Percentiles rank a stretch among this genome's conserved stretches.
These are phyloP conservation scores for Drosophila grimshawi DNA, from an alignment of 1,140 invertebrate genomes.

Conservation along the genomic window DNA sequence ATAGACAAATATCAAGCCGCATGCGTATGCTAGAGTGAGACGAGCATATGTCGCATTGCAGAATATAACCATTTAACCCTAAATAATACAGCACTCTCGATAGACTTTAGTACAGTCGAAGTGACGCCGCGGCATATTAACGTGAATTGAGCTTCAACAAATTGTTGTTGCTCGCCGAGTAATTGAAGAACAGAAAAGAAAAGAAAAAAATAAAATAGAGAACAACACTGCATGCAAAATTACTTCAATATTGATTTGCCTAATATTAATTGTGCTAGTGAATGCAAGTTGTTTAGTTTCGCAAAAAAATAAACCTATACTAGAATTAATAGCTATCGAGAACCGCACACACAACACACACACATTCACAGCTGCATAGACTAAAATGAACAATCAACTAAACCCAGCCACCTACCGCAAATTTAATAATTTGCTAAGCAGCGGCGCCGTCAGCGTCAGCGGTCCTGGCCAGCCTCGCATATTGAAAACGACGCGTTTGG, in stretches of 20 bases:
- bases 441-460: slow-evolving; percentile 82
- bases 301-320: slow-evolving; percentile 37
- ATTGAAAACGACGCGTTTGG: slow-evolving; percentile 72
- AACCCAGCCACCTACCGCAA: slow-evolving; percentile 81
- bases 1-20: slow-evolving; percentile 21
- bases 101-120: slow-evolving; percentile 79
- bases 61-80: slow-evolving; percentile 69
- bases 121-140: slow-evolving; percentile 76
- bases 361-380: slow-evolving; percentile 31
- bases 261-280: slow-evolving; percentile 13
- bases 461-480: slow-evolving; percentile 81
- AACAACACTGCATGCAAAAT: slow-evolving; percentile 12
- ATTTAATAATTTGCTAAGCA: slow-evolving; percentile 83
- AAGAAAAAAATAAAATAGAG: slow-evolving; percentile 22
- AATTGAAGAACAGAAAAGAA: slow-evolving; percentile 5
- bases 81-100: slow-evolving; percentile 72
- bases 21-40: slow-evolving; percentile 43
- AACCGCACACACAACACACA: slow-evolving; percentile 32
- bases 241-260: not conserved
- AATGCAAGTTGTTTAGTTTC: slow-evolving; percentile 22
- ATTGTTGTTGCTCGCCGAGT: slow-evolving; percentile 60
- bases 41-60: slow-evolving; percentile 8
- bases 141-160: slow-evolving; percentile 59
- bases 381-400: slow-evolving; percentile 77
- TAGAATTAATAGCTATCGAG: slow-evolving; percentile 42